Base-by-base conservation (phyloP, 2,113 vertebrate genomes). In the Megaleporinus macrocephalus region DNA sequence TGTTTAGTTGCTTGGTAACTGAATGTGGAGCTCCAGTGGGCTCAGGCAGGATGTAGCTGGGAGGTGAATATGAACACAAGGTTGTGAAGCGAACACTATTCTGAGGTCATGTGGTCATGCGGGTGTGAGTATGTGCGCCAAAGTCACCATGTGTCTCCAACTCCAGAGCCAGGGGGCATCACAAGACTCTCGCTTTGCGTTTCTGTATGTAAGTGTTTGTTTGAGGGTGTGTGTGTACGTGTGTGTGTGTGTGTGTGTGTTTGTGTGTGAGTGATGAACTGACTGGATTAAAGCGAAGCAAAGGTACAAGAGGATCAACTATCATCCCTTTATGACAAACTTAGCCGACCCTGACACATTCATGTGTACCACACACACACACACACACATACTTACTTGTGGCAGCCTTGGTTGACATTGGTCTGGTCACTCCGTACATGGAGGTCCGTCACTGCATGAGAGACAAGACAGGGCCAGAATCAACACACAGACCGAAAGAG, bases 341-440 rank as follows among this genome's bases (percentile, higher is more conserved):
- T 18, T 47, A 68, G 53, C 61, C 44, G 69, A 16, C 59, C 22
- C 61, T 41, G 18, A 47, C 29, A 22, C 53, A 57, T 61, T 55
- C 61, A 41, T 24, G 44, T 36, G 10, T 20, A 24, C 65, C 80
- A 29, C 53, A 63, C 33, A 70, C 71, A 66, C 24, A 9, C 33
- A 44, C 55, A 14, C 65, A 55, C 15, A 66, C 66, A 41, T 33
- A 79, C 33, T 71, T 18, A 57, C 29, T 36, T 57, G 72, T 57
- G 47, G 51, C 51, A 55, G 30, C 20, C 65, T 36, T 27, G 57
- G 51, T 53, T 74, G 29, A 44, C 51, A n/a, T 36, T 76, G 62
- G 16, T 72, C 59, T 30, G 66, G 83, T 86, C 72, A 81, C 72
- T 83, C 91, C 84, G 66, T 89, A 87, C 83, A 89, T 86, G 89